Percentiles rank a stretch among this genome's conserved stretches.
These are phyloP conservation scores for Troides helena DNA, from an alignment of 2,888 invertebrate species.

Conservation along the genomic window DNA sequence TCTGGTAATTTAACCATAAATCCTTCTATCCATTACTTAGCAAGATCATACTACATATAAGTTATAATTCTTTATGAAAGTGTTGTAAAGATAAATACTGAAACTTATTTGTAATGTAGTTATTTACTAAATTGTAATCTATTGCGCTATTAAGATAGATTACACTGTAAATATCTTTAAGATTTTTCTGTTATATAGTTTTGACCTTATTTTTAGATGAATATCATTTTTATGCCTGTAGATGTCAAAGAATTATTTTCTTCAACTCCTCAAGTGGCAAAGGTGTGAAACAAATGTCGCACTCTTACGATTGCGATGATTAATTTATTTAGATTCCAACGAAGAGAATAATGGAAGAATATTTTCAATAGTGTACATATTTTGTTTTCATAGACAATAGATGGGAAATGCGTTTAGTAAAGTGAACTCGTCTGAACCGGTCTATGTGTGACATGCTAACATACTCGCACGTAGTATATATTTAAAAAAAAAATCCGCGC, in stretches of 20 bases:
- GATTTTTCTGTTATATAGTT: background rate
- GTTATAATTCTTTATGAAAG: background rate
- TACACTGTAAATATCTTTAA: background rate
- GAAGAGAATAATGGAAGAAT: background rate
- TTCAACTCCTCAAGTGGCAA: background rate
- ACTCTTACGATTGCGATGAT: background rate
- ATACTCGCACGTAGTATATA: background rate
- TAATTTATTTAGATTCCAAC: background rate
- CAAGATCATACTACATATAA: background rate
- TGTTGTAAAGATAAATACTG: background rate
- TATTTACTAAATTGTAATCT: background rate
- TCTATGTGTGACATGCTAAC: background rate
- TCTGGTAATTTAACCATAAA: background rate
- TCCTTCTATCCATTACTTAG: background rate
- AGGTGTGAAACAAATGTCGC: background rate
- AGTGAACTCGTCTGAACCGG: background rate
- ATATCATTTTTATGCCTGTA: background rate
- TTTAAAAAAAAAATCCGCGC: background rate
- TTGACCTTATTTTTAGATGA: background rate
- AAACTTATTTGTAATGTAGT: background rate
- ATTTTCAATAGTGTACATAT: background rate
- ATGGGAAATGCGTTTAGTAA: conserved; percentile 4
- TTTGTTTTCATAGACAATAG: background rate
- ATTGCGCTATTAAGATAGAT: background rate
- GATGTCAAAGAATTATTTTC: background rate